Base-by-base conservation (phyloP, 1,140 invertebrate species). In the Nephila pilipes region DNA sequence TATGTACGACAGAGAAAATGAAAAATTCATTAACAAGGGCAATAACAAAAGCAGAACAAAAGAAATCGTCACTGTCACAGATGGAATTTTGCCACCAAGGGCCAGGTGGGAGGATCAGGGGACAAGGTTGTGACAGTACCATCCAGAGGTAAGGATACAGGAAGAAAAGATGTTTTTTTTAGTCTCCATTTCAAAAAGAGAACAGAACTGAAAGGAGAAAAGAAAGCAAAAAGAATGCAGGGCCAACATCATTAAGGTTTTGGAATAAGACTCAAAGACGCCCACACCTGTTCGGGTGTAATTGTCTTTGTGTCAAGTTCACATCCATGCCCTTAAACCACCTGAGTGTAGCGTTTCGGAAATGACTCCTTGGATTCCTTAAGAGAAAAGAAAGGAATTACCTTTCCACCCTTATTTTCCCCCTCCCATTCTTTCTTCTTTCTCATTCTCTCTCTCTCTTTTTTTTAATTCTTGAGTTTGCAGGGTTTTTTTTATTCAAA, bases 261-360 rank as follows among this genome's bases (percentile, higher is more conserved):
- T 32, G 36, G 46, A 36, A 60, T 83, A 55, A 75, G 87, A 69
- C 12, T 25, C 36, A 54, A 69, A 90, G 55, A 81, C 89, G 89
- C 89, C 89, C 89, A 91, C 89, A 91, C 89, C 89, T 83, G 79
- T 91, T 91, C 55, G 54, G 58, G 57, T 57, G 89, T 91, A 91
- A 91, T 91, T 91, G 89, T 83, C 89, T 83, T 91, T 91, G 89
- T 91, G 89, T 91, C 89, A 91, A 91, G 89, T 91, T 91, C 89
- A 83, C 55, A 80, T 46, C 79, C 55, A 58, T 90, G 88, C 88
- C 88, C 89, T 83, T 81, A 91, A 46, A 65, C 80, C 75, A 91
- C 55, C 80, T 83, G 79, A 91, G 57, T 57, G 89, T 57, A 79
- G 22, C 89, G 46, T 32, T 46, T 83, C 81, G 69, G 25, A 55